Conservation (phyloP, 1,140 invertebrate species). For the Nasonia giraulti region DNA sequence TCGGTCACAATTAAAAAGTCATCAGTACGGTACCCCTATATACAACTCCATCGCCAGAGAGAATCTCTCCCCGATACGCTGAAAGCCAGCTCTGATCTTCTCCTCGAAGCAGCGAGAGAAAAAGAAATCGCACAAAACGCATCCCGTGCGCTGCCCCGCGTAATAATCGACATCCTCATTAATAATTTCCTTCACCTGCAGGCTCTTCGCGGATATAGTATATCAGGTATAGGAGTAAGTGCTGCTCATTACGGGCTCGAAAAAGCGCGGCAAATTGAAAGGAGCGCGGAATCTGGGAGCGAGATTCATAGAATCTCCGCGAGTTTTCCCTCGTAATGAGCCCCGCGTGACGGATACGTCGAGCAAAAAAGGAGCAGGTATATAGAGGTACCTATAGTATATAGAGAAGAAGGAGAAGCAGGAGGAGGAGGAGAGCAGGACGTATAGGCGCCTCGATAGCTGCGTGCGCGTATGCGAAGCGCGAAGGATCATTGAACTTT, state of each 20-base stretch:
- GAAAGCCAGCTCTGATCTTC: background rate
- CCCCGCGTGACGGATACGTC: background rate
- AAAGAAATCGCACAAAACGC: background rate
- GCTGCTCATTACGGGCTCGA: constrained; percentile 17
- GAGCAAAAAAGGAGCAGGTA: background rate
- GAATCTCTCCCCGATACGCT: background rate
- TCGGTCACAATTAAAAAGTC: background rate
- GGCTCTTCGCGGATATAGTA: background rate
- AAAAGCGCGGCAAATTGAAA: constrained; percentile 20
- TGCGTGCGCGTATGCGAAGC: background rate
- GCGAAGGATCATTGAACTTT: background rate
- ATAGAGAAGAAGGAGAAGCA: background rate
- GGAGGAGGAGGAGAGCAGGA: background rate
- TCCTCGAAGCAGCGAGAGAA: background rate
- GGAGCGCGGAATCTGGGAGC: background rate
- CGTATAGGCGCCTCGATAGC: background rate
- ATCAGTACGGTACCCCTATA: background rate
- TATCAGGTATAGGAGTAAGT: background rate
- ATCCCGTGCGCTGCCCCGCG: background rate
- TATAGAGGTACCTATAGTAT: background rate
- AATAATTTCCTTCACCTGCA: constrained; percentile 31
- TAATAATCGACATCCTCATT: constrained; percentile 42
- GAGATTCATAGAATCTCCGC: constrained; percentile 34
- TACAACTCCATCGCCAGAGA: background rate
- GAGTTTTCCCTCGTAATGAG: constrained; percentile 14